phyloP scores from a whole-genome alignment of 2,113 vertebrate species.

The Corythornis cristatus region DNA sequence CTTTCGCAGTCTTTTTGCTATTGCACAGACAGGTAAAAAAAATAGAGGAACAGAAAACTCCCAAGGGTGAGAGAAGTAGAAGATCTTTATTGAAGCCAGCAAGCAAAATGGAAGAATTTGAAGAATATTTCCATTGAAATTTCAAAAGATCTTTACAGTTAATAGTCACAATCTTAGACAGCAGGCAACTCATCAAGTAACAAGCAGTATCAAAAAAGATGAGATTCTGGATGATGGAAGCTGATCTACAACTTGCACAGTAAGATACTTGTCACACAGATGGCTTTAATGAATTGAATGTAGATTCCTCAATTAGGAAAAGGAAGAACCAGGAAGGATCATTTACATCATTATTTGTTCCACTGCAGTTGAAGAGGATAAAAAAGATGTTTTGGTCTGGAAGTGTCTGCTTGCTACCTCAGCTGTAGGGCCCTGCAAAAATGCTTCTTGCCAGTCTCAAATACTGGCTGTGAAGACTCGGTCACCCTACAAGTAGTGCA shows the following conservation, averaged over 20 bases:
- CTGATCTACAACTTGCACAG: background rate
- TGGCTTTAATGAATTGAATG: background rate
- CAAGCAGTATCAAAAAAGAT: background rate
- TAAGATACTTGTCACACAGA: background rate
- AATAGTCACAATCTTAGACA: background rate
- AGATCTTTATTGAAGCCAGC: background rate
- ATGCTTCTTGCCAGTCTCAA: background rate
- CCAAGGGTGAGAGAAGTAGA: background rate
- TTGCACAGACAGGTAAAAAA: background rate
- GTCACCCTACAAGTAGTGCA: accelerated
- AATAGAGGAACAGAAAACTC: background rate
- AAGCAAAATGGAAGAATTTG: background rate
- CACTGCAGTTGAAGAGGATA: background rate
- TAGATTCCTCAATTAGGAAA: background rate
- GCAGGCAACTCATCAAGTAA: background rate
- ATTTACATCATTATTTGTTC: background rate
- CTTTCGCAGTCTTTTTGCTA: background rate
- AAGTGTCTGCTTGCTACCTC: background rate
- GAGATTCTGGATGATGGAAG: background rate
- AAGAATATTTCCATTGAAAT: background rate
- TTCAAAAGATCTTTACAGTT: background rate
- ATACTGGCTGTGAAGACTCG: background rate
- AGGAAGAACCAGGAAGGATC: background rate
- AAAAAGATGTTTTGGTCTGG: background rate
- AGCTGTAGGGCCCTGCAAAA: background rate